A percentile compares a stretch with the other conserved stretches of the same genome.
These are phyloP conservation scores for Anodontia alba DNA, from an alignment of 2,888 invertebrate species.

Conservation along the genomic window DNA sequence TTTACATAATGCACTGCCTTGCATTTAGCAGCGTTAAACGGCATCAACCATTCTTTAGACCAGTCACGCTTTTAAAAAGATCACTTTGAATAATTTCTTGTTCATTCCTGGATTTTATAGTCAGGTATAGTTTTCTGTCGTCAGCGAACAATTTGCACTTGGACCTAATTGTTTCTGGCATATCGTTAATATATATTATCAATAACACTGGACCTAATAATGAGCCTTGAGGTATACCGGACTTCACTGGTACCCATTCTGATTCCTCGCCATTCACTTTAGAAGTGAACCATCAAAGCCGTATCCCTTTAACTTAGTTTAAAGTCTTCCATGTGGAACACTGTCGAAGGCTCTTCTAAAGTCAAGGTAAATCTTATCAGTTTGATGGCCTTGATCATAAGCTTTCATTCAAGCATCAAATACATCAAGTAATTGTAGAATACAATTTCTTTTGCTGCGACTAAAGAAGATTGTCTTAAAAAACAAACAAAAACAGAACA, in stretches of 20 bases:
- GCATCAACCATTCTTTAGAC: slow-evolving; percentile 26
- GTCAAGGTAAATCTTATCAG: slow-evolving; percentile 15
- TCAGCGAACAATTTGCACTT: slow-evolving; percentile 28
- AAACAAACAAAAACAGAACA: no score
- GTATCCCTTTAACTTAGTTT: no score
- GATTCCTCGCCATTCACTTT: slow-evolving; percentile 8
- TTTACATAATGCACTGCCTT: slow-evolving; percentile 18
- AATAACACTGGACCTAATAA: slow-evolving; percentile 34
- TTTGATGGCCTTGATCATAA: slow-evolving; percentile 23
- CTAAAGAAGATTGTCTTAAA: no score
- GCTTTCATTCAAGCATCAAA: not conserved
- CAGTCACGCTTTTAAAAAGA: slow-evolving; percentile 8
- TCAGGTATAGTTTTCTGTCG: slow-evolving; percentile 26
- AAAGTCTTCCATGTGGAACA: no score
- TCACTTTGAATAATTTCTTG: slow-evolving; percentile 27
- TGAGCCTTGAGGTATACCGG: slow-evolving; percentile 25
- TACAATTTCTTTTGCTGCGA: no score
- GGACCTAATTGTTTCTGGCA: slow-evolving; percentile 3
- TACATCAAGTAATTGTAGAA: not conserved
- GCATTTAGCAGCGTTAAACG: slow-evolving; percentile 27
- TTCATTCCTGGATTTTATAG: slow-evolving; percentile 10
- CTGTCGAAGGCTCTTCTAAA: no score
- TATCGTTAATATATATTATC: slow-evolving; percentile 23
- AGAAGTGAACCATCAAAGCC: slow-evolving; percentile 7
- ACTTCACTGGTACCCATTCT: slow-evolving; percentile 5